Evolutionary conservation across 2,797 vertebrate genomes (phyloP).

Genomic region (Buphagus erythrorhynchus): DNA sequence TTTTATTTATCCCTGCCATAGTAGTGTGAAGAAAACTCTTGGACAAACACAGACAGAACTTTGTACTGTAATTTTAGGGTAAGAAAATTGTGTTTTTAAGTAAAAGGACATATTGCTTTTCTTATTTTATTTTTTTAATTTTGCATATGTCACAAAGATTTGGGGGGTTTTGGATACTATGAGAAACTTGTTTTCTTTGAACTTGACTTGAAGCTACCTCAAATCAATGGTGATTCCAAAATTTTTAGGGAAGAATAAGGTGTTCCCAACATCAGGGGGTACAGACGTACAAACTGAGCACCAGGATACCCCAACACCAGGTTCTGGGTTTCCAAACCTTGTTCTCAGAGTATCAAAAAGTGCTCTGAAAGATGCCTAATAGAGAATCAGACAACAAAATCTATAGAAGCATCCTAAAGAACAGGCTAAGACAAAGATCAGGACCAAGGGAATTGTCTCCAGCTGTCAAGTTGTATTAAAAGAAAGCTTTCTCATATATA

Average conservation of each 20-base stretch:
- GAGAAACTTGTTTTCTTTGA: not conserved
- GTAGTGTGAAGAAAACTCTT: not conserved
- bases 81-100: not conserved
- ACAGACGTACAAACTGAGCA: not conserved
- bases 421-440: not conserved
- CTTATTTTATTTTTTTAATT: not conserved
- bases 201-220: not conserved
- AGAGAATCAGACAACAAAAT: not conserved
- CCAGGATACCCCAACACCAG: not conserved
- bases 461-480: not conserved
- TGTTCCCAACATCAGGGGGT: not conserved
- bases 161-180: accelerated
- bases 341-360: not conserved
- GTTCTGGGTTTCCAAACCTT: not conserved
- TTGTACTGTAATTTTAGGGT: not conserved
- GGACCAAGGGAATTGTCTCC: not conserved
- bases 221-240: not conserved
- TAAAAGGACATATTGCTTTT: not conserved
- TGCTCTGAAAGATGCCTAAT: not conserved
- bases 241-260: not conserved
- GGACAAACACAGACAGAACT: not conserved
- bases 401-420: not conserved
- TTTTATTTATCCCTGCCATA: not conserved
- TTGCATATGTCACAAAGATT: not conserved
- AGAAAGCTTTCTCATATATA: not conserved